A percentile compares a stretch with the other conserved stretches of the same genome.
phyloP scores from a whole-genome alignment of 2,113 vertebrate species.

The Coreoperca whiteheadi region DNA sequence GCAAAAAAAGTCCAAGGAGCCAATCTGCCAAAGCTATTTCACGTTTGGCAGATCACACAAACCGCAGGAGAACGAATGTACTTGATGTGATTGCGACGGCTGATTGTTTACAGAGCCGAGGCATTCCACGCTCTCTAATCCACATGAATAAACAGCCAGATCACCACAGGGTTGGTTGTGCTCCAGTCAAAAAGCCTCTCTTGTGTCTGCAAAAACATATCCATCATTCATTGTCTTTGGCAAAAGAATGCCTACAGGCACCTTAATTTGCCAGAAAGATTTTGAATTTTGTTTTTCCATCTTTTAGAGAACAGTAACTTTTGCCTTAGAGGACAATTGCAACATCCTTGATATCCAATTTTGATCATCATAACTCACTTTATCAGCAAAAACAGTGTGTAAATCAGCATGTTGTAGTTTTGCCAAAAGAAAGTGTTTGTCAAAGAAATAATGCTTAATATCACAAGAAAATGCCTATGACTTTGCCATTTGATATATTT shows the following conservation, averaged over 20 bases:
- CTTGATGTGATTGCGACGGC: constrained; percentile 68
- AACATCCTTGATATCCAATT: constrained; percentile 20
- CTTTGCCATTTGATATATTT: not conserved
- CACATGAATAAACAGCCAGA: constrained; percentile 63
- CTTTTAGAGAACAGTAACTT: constrained; percentile 14
- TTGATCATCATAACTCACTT: not conserved
- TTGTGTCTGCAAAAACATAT: constrained; percentile 65
- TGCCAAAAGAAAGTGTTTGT: not conserved
- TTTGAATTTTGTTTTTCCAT: constrained; percentile 44
- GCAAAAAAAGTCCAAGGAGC: constrained; percentile 39
- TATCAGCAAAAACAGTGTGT: not conserved
- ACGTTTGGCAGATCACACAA: constrained; percentile 74
- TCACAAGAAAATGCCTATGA: not conserved
- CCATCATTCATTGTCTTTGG: constrained; percentile 56
- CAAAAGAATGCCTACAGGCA: constrained; percentile 28
- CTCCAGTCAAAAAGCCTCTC: constrained; percentile 49
- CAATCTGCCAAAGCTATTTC: constrained; percentile 74
- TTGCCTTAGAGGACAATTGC: not conserved
- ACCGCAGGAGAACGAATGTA: constrained; percentile 71
- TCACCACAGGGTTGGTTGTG: constrained; percentile 54
- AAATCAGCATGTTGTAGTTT: not conserved
- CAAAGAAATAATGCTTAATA: not conserved
- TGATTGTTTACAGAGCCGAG: constrained; percentile 78
- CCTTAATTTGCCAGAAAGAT: constrained; percentile 39
- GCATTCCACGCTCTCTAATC: constrained; percentile 71